A percentile compares a stretch with the other conserved stretches of the same genome.
phyloP scores from a whole-genome alignment of 1,140 invertebrate genomes.

The Idris sp. region DNA sequence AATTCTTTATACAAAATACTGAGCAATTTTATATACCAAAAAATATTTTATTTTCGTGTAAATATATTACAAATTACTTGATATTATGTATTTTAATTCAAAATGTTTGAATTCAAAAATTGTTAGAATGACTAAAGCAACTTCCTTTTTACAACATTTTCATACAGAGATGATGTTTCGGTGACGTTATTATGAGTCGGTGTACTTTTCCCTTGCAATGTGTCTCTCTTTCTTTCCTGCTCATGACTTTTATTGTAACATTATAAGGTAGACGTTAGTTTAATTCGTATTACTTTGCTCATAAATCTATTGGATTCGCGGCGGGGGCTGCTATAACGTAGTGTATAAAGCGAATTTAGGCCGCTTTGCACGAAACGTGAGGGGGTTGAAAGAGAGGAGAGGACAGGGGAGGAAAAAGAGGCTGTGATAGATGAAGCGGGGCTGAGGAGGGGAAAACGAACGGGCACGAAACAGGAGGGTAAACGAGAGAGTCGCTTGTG shows the following conservation, averaged over 20 bases:
- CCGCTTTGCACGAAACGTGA: slow-evolving; percentile 45
- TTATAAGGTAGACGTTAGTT: slow-evolving; percentile 72
- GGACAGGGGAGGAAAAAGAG: slow-evolving; percentile 11
- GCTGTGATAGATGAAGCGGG: neutral
- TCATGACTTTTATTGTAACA: slow-evolving; percentile 63
- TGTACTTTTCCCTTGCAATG: slow-evolving; percentile 20
- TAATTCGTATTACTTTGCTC: slow-evolving; percentile 75
- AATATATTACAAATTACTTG: too few species aligned
- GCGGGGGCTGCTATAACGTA: slow-evolving; percentile 64
- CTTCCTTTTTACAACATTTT: too few species aligned
- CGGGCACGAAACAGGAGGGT: slow-evolving; percentile 47
- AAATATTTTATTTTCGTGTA: too few species aligned
- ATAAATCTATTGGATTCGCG: slow-evolving; percentile 71
- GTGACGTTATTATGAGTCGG: slow-evolving; percentile 22
- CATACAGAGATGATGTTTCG: slow-evolving; percentile 31
- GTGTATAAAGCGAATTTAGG: slow-evolving; percentile 66
- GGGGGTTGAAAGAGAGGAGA: slow-evolving; percentile 2
- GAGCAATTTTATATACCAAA: too few species aligned
- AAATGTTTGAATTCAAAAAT: too few species aligned
- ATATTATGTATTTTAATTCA: too few species aligned
- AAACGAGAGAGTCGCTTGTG: slow-evolving; percentile 45
- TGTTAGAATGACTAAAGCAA: too few species aligned
- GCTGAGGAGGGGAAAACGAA: slow-evolving; percentile 5
- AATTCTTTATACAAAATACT: too few species aligned
- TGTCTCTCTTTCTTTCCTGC: slow-evolving; percentile 44